These are phyloP conservation scores for Esox niger DNA, from an alignment of 2,113 vertebrate species.

Conservation along the genomic window DNA sequence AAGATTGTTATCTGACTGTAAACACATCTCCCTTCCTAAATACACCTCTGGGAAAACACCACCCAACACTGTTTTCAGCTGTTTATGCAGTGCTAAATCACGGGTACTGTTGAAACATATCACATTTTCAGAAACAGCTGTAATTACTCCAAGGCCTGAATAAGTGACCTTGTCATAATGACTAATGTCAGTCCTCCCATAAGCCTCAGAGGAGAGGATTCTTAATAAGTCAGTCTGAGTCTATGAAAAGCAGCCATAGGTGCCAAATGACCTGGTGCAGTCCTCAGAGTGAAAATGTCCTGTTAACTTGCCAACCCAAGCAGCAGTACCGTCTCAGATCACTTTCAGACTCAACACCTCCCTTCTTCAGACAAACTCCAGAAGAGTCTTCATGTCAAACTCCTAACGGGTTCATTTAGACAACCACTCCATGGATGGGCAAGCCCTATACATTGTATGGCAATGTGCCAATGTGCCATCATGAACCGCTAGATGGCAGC, in stretches of 20 bases:
- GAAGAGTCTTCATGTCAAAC: not conserved
- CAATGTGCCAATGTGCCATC: not conserved
- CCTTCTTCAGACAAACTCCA: not conserved
- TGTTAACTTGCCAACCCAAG: not conserved
- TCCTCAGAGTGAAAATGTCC: not conserved
- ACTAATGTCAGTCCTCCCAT: constrained; percentile 5
- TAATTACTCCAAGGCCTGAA: not conserved
- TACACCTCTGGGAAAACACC: not conserved
- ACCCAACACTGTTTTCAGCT: not conserved
- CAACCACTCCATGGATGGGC: not conserved
- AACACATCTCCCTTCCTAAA: not conserved
- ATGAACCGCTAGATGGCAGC: constrained; percentile 40
- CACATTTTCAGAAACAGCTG: not conserved
- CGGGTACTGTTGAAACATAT: too few species aligned
- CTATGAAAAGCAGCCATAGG: not conserved
- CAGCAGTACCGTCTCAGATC: too few species aligned
- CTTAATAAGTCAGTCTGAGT: constrained; percentile 5
- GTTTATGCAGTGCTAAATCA: not conserved
- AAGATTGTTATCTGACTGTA: not conserved
- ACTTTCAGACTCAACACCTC: not conserved
- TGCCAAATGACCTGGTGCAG: not conserved
- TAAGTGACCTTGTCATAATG: not conserved
- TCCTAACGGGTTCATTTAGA: constrained; percentile 3
- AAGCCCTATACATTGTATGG: not conserved
- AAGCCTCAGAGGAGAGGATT: not conserved